Evolutionary conservation across 2,797 vertebrate species (phyloP).

Genomic region (Tiaroga cobitis): DNA sequence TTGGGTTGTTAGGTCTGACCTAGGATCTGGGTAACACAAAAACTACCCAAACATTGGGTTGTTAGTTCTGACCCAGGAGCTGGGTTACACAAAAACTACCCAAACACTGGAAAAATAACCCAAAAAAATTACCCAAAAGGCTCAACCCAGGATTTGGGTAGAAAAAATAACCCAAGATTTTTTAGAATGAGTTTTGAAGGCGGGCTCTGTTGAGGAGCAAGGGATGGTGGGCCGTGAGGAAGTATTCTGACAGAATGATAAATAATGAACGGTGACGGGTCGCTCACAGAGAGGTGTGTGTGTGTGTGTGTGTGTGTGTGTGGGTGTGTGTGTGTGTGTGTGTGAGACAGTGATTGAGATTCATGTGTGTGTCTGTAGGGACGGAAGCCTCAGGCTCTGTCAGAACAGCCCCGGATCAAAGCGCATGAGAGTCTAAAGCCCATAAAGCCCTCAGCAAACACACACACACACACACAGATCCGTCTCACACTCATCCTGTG

Average conservation of each 20-base stretch:
- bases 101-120: no score
- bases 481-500: neutral
- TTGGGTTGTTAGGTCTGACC: no score
- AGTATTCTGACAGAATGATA: constrained; percentile 38
- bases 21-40: no score
- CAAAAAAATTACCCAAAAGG: no score
- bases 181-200: neutral
- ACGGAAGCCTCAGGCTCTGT: constrained; percentile 78
- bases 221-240: neutral
- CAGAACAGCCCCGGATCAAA: constrained; percentile 82
- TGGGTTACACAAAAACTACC: no score
- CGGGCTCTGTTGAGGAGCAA: neutral
- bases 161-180: no score
- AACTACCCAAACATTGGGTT: no score
- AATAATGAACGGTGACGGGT: constrained; percentile 40
- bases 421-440: constrained; percentile 66
- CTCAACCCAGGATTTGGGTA: no score
- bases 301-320: constrained; percentile 59
- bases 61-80: no score
- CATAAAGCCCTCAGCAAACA: constrained; percentile 9
- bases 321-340: neutral
- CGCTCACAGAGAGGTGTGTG: neutral
- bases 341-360: constrained; percentile 17
- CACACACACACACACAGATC: neutral
- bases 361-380: constrained; percentile 65